These are phyloP conservation scores for Zaprionus africanus DNA, from an alignment of 1,140 invertebrate species.

Conservation along the genomic window DNA sequence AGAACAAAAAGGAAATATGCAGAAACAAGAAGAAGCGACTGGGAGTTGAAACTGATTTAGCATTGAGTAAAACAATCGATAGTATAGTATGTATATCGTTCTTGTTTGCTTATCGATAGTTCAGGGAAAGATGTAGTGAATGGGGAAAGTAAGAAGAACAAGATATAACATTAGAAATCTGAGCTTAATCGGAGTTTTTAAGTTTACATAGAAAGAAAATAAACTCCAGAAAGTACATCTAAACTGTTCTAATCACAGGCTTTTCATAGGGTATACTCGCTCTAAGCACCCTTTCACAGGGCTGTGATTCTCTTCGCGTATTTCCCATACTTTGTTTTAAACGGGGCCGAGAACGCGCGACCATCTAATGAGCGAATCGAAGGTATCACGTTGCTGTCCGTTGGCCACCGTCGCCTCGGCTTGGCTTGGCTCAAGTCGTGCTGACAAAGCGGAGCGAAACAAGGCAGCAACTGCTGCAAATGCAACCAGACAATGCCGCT, in stretches of 20 bases:
- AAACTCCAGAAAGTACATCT: background rate
- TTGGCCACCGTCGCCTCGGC: background rate
- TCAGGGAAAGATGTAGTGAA: background rate
- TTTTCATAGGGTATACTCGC: background rate
- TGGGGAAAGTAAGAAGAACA: no score
- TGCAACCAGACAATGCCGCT: slow-evolving; percentile 38
- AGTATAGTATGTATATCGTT: background rate
- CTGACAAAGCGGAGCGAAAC: slow-evolving; percentile 35
- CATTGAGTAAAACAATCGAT: no score
- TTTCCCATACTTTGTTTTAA: slow-evolving; percentile 21
- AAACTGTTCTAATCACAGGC: background rate
- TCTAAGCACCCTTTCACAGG: background rate
- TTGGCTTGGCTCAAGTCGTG: slow-evolving; percentile 36
- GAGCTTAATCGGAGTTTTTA: no score
- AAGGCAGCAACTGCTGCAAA: slow-evolving; percentile 34
- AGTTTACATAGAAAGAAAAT: no score
- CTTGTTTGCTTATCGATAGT: background rate
- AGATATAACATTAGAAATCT: no score
- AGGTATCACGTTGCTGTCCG: slow-evolving; percentile 40
- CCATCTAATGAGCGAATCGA: slow-evolving; percentile 45
- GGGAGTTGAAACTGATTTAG: no score
- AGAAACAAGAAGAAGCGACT: no score
- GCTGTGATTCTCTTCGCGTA: background rate
- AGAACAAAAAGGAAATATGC: no score
- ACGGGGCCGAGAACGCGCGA: background rate